These are phyloP conservation scores for Sebastes trivittatus DNA, from an alignment of 2,797 vertebrate species.

Conservation along the genomic window DNA sequence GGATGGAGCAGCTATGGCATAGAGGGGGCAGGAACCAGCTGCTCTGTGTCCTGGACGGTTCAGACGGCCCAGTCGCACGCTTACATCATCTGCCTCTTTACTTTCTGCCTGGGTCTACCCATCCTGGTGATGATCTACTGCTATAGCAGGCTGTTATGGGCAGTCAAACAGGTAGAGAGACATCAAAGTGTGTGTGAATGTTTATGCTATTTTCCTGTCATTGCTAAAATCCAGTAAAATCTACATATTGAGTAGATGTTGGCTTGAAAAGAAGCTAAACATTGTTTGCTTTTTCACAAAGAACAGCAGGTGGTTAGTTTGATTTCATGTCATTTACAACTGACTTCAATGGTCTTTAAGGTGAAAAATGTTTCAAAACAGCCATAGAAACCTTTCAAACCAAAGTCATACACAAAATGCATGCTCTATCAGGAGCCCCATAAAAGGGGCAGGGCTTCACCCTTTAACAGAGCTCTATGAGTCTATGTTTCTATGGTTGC, in stretches of 20 bases:
- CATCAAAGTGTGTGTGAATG: background rate
- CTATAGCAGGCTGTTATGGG: slow-evolving; percentile 86
- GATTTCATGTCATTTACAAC: background rate
- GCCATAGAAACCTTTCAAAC: background rate
- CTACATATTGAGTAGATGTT: background rate
- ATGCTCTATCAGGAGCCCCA: background rate
- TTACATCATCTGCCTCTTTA: slow-evolving; percentile 91
- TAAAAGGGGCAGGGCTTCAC: background rate
- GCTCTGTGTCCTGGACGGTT: slow-evolving; percentile 88
- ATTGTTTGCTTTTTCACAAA: background rate
- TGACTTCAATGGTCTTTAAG: background rate
- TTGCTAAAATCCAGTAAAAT: background rate
- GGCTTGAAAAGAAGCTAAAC: background rate
- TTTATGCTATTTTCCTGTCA: background rate
- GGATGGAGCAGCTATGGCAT: slow-evolving; percentile 91
- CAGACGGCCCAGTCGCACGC: slow-evolving; percentile 81
- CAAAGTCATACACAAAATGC: background rate
- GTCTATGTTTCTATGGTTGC: background rate
- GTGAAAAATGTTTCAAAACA: background rate
- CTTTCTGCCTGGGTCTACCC: slow-evolving; percentile 89
- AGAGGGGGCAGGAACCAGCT: slow-evolving; percentile 90
- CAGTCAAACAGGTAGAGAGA: slow-evolving; percentile 86
- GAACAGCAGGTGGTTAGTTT: background rate
- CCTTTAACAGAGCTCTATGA: background rate
- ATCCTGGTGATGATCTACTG: slow-evolving; percentile 89